Evolutionary conservation across 1,140 invertebrate genomes (phyloP).

Genomic region (Anastatus disparis): DNA sequence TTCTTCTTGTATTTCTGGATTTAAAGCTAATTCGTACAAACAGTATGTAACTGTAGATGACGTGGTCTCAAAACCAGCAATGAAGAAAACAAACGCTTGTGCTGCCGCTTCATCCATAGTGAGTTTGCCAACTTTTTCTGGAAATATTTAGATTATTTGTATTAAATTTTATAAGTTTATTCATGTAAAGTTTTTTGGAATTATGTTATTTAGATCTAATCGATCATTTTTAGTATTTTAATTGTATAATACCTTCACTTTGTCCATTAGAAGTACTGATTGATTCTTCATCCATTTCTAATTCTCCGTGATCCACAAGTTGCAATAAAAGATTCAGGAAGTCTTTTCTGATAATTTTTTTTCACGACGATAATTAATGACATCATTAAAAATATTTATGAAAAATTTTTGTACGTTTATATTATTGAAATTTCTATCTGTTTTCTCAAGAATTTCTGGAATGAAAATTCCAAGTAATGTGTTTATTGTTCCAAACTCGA

Average conservation of each 20-base stretch:
- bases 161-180: too few species aligned
- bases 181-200: too few species aligned
- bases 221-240: too few species aligned
- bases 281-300: constrained; percentile 46
- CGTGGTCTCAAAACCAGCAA: constrained; percentile 51
- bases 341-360: constrained; percentile 64
- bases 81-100: constrained; percentile 48
- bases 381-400: constrained; percentile 65
- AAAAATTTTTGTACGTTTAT: constrained; percentile 61
- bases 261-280: constrained; percentile 34
- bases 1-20: constrained; percentile 56
- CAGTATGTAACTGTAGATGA: constrained; percentile 40
- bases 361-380: constrained; percentile 60
- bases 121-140: too few species aligned
- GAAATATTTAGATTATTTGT: too few species aligned
- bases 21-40: too few species aligned
- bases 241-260: constrained; percentile 56
- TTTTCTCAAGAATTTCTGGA: constrained; percentile 32
- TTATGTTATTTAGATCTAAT: too few species aligned
- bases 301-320: constrained; percentile 49
- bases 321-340: constrained; percentile 54
- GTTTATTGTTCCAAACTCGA: constrained; percentile 8
- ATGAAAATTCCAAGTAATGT: constrained; percentile 16
- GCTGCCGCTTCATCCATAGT: constrained; percentile 38
- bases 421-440: constrained; percentile 25